Evolutionary conservation across 2,888 invertebrate genomes (phyloP).

Genomic region (Philereme transversata): DNA sequence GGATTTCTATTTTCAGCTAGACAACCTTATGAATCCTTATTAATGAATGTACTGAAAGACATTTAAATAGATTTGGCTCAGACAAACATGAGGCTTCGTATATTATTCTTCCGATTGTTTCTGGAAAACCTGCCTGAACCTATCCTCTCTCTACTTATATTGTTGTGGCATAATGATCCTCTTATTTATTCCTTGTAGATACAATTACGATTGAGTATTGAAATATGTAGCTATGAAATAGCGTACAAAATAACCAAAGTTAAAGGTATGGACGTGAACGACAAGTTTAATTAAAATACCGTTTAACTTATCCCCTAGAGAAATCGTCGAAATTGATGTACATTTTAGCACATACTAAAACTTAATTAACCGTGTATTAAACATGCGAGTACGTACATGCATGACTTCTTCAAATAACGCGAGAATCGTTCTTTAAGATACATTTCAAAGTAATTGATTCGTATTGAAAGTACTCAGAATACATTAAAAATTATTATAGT

Average conservation of each 20-base stretch:
- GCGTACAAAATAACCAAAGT: too few relatives aligned
- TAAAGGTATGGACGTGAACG: background rate
- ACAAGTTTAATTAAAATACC: background rate
- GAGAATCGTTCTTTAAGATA: conserved; percentile 1
- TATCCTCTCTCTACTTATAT: too few relatives aligned
- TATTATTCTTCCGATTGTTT: too few relatives aligned
- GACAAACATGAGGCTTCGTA: background rate
- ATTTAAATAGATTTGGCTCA: background rate
- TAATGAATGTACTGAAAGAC: conserved; percentile 1
- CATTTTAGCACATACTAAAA: conserved; percentile 7
- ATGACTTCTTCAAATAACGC: conserved; percentile 11
- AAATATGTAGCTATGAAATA: too few relatives aligned
- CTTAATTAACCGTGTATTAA: conserved; percentile 9
- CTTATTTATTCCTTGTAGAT: too few relatives aligned
- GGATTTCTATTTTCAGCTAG: conserved; percentile 32
- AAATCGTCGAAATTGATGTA: background rate
- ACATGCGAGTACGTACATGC: background rate
- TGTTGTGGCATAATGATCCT: too few relatives aligned
- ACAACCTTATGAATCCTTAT: conserved; percentile 29
- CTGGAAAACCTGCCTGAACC: too few relatives aligned
- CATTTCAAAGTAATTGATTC: conserved; percentile 6
- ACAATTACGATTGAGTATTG: too few relatives aligned
- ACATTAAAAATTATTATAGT: conserved; percentile 5
- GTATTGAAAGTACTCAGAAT: conserved; percentile 3
- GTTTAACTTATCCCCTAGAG: background rate